Evolutionary conservation across 37 sponge, comb jelly and placozoan species (phyloP).

Genomic region (Aplysina aerophoba): DNA sequence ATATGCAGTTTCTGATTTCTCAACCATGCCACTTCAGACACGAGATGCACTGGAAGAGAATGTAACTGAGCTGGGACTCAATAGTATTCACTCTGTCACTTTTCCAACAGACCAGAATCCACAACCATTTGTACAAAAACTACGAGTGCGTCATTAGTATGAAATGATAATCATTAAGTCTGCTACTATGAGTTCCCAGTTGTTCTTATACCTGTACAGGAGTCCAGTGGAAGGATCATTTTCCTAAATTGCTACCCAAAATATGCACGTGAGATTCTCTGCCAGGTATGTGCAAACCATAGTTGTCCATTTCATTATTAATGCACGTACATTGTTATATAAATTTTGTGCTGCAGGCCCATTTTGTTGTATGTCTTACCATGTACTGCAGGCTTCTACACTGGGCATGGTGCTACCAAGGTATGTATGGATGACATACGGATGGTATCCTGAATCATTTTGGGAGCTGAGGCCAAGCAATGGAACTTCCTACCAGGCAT

Average conservation of each 20-base stretch:
- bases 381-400: conserved; percentile 43
- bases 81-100: not conserved
- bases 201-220: conserved; percentile 35
- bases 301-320: not conserved
- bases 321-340: no score
- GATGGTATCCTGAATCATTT: conserved; percentile 62
- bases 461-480: conserved; percentile 19
- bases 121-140: not conserved
- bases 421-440: conserved; percentile 58
- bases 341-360: no score
- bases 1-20: no score
- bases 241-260: conserved; percentile 56
- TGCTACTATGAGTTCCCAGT: no score
- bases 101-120: not conserved
- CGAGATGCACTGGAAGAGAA: not conserved
- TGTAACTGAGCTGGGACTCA: not conserved
- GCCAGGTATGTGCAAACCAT: conserved; percentile 46
- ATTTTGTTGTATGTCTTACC: not conserved
- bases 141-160: not conserved
- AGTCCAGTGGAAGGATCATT: conserved; percentile 58
- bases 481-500: conserved; percentile 8
- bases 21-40: not conserved
- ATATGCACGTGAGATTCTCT: conserved; percentile 58
- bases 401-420: conserved; percentile 42
- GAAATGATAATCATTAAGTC: no score